Conservation (phyloP, 1,140 invertebrate species). For the Drosophila sucinea region DNA sequence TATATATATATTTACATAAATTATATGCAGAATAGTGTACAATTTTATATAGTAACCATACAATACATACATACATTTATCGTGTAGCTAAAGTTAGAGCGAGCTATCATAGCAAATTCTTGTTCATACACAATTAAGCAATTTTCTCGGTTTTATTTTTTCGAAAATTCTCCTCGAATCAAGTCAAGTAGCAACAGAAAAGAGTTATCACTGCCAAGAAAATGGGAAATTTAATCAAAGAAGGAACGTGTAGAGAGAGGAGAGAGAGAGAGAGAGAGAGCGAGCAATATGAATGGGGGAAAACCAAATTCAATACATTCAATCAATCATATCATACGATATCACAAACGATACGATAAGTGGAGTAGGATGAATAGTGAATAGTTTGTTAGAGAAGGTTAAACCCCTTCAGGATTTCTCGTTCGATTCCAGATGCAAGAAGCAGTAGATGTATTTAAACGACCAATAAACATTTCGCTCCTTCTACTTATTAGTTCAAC, state of each 20-base stretch:
- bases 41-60: conserved; percentile 25
- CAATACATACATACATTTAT: conserved; percentile 7
- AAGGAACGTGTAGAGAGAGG: not conserved
- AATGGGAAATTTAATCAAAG: conserved; percentile 31
- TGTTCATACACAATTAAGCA: not conserved
- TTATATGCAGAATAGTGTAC: conserved; percentile 37
- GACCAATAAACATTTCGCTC: conserved; percentile 57
- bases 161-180: not conserved
- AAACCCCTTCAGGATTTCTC: conserved; percentile 1
- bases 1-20: conserved; percentile 29
- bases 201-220: conserved; percentile 64
- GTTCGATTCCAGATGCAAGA: not conserved
- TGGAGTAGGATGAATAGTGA: not conserved
- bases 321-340: conserved; percentile 75
- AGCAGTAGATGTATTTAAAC: conserved; percentile 34
- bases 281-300: conserved; percentile 42
- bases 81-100: conserved; percentile 24
- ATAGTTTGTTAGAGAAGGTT: not conserved
- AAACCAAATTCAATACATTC: conserved; percentile 45
- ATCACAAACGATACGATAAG: conserved; percentile 20
- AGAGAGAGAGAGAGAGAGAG: conserved; percentile 46
- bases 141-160: not conserved
- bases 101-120: not conserved
- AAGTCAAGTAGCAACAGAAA: conserved; percentile 6
- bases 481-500: conserved; percentile 43